Evolutionary conservation across 2,113 vertebrate species (phyloP), one percentile per base, ranked within the genome.

Genomic region (Labeo rohita): DNA sequence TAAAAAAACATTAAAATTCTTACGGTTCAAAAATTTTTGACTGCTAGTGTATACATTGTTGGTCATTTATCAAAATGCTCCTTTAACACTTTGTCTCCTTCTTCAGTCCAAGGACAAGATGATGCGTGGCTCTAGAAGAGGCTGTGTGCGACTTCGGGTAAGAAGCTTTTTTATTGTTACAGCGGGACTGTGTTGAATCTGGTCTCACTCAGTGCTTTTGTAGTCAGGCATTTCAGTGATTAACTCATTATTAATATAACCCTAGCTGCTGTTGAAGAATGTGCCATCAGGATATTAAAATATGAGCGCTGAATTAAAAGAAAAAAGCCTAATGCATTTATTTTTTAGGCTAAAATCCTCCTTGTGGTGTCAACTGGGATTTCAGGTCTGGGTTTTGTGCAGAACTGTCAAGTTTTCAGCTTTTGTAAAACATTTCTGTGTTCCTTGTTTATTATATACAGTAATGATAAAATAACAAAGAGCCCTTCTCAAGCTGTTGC

Each of bases 51-150:
- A 28, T 28, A 39, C 39, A 39, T 39, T 39, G 23, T 83, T 56
- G 6, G 16, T 43, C 16, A 10, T 50, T 81, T 45, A 12, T 65
- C 45, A 66, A 74, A 80, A n/a, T 3, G 0, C 16, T 61, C 16
- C 18, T 61, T 61, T 59, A 9, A 36, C 23, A 34, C 28, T 43
- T 80, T 90, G 2, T 87, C n/a, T 91, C 91, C 93, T 8, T 23
- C 94, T 95, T 88, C 94, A 99, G 98, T 99, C 98, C 81, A 99
- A 99, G 92, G 98, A 99, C 93, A 99, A 99, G 94, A 99, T 99
- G 98, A 99, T 99, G 98, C 96, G 98, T 93, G 98, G 98, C 77
- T 99, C 98, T 86, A 96, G 98, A 92, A 95, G 98, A 95, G 98
- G 98, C 70, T 99, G 98, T 87, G 98, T 99, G 89, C 96, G 98